Conservation (phyloP, 2,888 invertebrate species). For the Cancer borealis region DNA sequence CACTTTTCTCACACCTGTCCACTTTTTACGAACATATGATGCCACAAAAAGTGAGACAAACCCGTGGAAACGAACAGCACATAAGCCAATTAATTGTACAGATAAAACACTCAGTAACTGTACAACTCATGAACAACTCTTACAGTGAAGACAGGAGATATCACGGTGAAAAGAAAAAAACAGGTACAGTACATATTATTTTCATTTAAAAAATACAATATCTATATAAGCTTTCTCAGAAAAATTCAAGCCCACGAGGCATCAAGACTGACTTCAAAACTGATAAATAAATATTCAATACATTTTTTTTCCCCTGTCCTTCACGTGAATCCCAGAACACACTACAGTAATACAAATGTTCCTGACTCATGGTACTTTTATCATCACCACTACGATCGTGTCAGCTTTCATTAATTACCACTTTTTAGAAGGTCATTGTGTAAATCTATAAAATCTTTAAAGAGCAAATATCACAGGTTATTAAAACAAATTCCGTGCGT, state of each 20-base stretch:
- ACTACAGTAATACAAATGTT: too few relatives aligned
- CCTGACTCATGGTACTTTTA: background rate
- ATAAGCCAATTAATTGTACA: background rate
- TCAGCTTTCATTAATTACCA: background rate
- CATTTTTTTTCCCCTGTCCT: background rate
- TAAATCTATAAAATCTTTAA: background rate
- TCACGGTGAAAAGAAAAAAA: background rate
- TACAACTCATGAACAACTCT: background rate
- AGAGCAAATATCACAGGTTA: background rate
- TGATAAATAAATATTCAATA: background rate
- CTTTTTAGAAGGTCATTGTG: constrained; percentile 8
- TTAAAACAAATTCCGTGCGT: background rate
- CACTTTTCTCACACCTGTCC: background rate
- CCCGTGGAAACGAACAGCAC: background rate
- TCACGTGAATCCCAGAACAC: background rate
- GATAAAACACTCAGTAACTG: background rate
- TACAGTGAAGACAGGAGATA: background rate
- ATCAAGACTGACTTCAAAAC: background rate
- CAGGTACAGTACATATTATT: too few relatives aligned
- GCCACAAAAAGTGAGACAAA: background rate
- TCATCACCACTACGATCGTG: background rate
- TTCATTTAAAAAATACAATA: too few relatives aligned
- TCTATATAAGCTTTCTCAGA: background rate
- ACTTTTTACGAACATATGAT: background rate
- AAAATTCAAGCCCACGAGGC: background rate